Base-by-base conservation (phyloP, 2,888 invertebrate species). In the Sycophila texana region DNA sequence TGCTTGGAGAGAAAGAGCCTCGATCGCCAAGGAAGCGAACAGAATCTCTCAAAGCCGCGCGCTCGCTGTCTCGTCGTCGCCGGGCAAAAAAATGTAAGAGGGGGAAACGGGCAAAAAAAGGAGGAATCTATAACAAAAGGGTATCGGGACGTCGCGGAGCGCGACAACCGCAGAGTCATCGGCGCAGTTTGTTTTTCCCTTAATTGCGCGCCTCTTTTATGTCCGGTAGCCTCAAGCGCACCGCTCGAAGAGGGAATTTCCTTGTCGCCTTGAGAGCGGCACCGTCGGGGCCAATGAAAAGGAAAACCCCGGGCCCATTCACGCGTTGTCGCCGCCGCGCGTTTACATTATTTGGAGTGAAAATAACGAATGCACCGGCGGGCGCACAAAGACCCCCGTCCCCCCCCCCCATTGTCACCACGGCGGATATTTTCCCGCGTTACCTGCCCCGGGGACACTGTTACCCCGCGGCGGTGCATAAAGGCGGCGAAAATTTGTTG, bases 401-500 rank as follows among this genome's bases (percentile, higher is more conserved):
- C 10, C 39, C 39, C 7, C 30, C 10, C 10, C 39, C 39, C 39
- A 39, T 39, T 39, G 39, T 39, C 51, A 20, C 74, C 20, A 67
- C 55, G 39, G 30, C 30, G 57, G 22, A 49, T 60, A 22, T 55
- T 53, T 26, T 18, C n/a, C 55, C 39, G 20, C 61, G 55, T 47
- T 61, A 13, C 26, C 12, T 4, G 14, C 16, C 3, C 18, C 7
- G n/a, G 30, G 16, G n/a, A 4, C 16, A 2, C 39, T 14, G 61
- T 10, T 10, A 30, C 30, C 7, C 18, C 39, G 30, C 22, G 39
- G 63, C 30, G 53, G 14, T 5, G 14, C n/a, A 67, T 53, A 77
- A 72, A 72, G 61, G 75, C 30, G 60, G 57, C 20, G 78, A 72
- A 75, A 72, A 75, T 75, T 79, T 74, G 71, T 79, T 71, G 79